Evolutionary conservation across 2,888 invertebrate species (phyloP).

Genomic region (Subacronicta megacephala): DNA sequence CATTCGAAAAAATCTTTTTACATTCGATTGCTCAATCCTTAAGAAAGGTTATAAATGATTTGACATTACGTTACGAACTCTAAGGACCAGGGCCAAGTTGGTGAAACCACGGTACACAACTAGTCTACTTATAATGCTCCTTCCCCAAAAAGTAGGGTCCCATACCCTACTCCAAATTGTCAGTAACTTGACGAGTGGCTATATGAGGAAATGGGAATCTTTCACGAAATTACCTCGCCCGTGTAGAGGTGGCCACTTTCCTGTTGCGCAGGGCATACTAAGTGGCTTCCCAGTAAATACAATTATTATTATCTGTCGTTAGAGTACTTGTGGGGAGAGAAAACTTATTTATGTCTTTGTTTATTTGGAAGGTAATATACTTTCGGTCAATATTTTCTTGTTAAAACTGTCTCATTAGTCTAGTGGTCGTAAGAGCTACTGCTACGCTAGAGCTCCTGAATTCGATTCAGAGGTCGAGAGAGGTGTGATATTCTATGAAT

Average conservation of each 20-base stretch:
- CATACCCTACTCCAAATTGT: constrained; percentile 26
- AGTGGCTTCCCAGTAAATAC: constrained; percentile 5
- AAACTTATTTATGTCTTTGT: neutral
- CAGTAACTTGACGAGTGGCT: constrained; percentile 11
- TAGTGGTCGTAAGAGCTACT: no score
- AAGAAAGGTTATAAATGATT: no score
- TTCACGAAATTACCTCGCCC: constrained; percentile 19
- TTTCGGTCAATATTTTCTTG: no score
- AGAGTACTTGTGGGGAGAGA: neutral
- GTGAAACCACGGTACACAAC: no score
- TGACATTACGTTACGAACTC: no score
- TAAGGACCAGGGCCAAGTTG: no score
- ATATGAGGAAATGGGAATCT: constrained; percentile 22
- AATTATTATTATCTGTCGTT: neutral
- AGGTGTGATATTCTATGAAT: no score
- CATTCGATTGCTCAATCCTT: no score
- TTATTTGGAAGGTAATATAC: neutral
- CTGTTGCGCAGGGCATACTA: constrained; percentile 20
- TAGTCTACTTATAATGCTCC: constrained; percentile 13
- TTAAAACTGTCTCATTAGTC: no score
- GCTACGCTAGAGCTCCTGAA: no score
- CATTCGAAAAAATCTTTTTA: no score
- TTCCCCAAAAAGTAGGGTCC: neutral
- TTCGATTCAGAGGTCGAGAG: no score
- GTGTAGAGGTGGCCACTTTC: constrained; percentile 13